Conservation (phyloP, 2,113 vertebrate species). For the Athene noctua region DNA sequence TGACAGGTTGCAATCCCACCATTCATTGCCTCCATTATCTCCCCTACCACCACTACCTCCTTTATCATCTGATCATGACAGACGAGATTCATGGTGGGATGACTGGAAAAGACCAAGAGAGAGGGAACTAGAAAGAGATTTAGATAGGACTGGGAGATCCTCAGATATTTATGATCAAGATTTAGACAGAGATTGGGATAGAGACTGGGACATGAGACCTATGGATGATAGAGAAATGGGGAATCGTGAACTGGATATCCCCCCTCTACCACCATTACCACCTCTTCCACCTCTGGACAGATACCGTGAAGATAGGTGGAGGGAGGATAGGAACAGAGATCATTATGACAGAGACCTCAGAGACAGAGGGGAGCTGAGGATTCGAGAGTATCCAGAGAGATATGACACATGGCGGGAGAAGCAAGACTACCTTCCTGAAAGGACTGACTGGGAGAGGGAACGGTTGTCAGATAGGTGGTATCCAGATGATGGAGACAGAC, state of each 20-base stretch:
- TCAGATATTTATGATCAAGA: conserved; percentile 79
- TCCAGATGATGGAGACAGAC: conserved; percentile 74
- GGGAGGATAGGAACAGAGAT: conserved; percentile 81
- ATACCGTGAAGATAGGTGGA: conserved; percentile 85
- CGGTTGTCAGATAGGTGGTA: conserved; percentile 78
- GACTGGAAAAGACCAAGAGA: conserved; percentile 78
- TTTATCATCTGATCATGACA: conserved; percentile 78
- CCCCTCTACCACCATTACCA: conserved; percentile 78
- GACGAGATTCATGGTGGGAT: conserved; percentile 75
- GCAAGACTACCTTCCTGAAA: conserved; percentile 76
- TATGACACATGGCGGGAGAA: conserved; percentile 78
- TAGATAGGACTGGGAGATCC: conserved; percentile 78
- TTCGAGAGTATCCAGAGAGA: conserved; percentile 85
- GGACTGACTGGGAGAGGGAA: conserved; percentile 85
- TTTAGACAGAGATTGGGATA: conserved; percentile 78
- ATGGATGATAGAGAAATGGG: conserved; percentile 83
- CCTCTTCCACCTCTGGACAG: conserved; percentile 82
- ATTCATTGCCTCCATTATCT: conserved; percentile 56
- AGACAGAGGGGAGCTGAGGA: conserved; percentile 83
- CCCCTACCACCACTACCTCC: conserved; percentile 71
- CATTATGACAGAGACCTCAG: conserved; percentile 83
- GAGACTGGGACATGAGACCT: conserved; percentile 78
- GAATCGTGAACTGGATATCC: conserved; percentile 80
- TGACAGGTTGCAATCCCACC: conserved; percentile 78
- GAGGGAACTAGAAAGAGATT: conserved; percentile 74